Base-by-base conservation (phyloP, 2,888 invertebrate species). In the Caenorhabditis parvicauda region DNA sequence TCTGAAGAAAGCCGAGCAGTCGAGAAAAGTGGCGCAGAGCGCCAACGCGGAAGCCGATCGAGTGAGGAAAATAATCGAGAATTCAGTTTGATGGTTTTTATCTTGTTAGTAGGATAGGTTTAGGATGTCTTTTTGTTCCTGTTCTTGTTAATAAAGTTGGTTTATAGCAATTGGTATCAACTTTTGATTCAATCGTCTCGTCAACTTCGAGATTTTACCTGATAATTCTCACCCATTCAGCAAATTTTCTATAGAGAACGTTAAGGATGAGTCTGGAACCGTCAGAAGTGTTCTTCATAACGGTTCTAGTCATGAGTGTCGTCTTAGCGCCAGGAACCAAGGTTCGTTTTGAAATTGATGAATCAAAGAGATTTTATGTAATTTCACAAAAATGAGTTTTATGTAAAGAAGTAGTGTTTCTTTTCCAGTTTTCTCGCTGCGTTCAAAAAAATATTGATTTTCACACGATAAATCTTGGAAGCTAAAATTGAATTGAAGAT, bases 291-390 rank as follows among this genome's bases (percentile, higher is more conserved):
- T 42, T 76, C 27, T 60, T 79, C 7, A 49, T 79, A 24, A 67
- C 75, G 22, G 72, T 56, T 24, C 59, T 70, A 42, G 32, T 75
- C 38, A 46, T 74, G 6, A 71, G 76, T 44, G 45, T 77, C 25
- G 63, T 76, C 37, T 37, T 76, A 52, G 62, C 71, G 6, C 75
- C 77, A 1, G 75, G 69, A 22, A 79, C 78, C 0, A 79, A 99
- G 88, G n/a, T n/a, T n/a, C n/a, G n/a, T n/a, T n/a, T n/a, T n/a
- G n/a, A n/a, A n/a, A n/a, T n/a, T n/a, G n/a, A n/a, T n/a, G n/a
- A n/a, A n/a, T n/a, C n/a, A n/a, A n/a, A n/a, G n/a, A n/a, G n/a
- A n/a, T n/a, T n/a, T n/a, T n/a, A n/a, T n/a, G n/a, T n/a, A n/a
- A n/a, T n/a, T n/a, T n/a, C n/a, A n/a, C n/a, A n/a, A n/a, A n/a